Evolutionary conservation across 23 tunicate genomes (phyloP).

Genomic region (Corella eumyota): DNA sequence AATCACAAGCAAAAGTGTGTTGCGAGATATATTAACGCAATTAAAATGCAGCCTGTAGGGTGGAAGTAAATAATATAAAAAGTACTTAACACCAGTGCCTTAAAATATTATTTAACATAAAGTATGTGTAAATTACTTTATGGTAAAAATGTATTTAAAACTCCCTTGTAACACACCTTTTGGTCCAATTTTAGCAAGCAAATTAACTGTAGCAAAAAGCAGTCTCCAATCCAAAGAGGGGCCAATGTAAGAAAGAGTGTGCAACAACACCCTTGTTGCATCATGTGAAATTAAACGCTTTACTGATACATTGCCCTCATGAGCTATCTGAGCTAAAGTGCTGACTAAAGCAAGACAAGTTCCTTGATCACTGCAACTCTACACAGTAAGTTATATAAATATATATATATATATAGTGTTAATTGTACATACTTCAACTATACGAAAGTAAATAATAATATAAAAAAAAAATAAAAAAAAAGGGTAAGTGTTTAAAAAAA

Average conservation of each 20-base stretch:
- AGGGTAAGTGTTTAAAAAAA: background rate
- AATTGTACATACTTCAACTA: background rate
- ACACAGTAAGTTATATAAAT: background rate
- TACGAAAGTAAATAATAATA: background rate
- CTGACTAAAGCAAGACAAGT: conserved; percentile 62
- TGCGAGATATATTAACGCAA: no score
- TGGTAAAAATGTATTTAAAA: no score
- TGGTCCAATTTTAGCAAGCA: conserved; percentile 66
- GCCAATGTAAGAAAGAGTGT: conserved; percentile 51
- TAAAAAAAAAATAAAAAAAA: background rate
- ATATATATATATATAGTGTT: background rate
- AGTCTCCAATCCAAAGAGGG: conserved; percentile 50
- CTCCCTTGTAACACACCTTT: conserved; percentile 29
- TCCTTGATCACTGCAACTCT: conserved; percentile 73
- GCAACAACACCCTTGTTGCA: conserved; percentile 63
- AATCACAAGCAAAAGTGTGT: no score
- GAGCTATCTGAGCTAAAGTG: conserved; percentile 54
- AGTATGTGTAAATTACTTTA: no score
- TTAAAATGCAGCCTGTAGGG: no score
- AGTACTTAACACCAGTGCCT: no score
- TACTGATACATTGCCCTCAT: conserved; percentile 41
- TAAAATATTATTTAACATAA: no score
- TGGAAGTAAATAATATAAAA: no score
- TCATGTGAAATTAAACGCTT: conserved; percentile 65
- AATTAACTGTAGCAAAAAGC: conserved; percentile 31